These are phyloP conservation scores for Tethya wilhelma DNA, from an alignment of 37 sponge, comb jelly and placozoan genomes.

Conservation along the genomic window DNA sequence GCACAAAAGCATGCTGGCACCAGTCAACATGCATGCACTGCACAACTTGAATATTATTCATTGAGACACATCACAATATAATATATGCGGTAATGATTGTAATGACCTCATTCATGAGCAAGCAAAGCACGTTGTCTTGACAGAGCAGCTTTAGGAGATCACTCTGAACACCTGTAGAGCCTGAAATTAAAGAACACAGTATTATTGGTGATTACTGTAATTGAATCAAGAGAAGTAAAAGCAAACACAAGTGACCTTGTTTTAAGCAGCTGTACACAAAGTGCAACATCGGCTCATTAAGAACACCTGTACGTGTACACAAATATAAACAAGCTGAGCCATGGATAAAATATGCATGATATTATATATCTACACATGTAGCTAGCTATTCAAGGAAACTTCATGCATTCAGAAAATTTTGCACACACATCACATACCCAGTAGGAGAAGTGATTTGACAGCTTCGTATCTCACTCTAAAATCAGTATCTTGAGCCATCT, in stretches of 20 bases:
- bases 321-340: neutral
- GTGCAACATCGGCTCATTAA: neutral
- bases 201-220: neutral
- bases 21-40: too few relatives aligned
- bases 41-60: neutral
- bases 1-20: too few relatives aligned
- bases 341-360: neutral
- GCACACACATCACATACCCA: slow-evolving; percentile 4
- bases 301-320: neutral
- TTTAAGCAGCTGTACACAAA: neutral
- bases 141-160: slow-evolving; percentile 10
- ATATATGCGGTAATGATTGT: neutral
- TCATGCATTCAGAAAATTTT: neutral
- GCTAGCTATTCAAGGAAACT: neutral
- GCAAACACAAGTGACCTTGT: neutral
- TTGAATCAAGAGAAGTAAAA: neutral
- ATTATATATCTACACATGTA: neutral
- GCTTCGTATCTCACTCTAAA: slow-evolving; percentile 29
- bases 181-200: neutral
- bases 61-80: neutral
- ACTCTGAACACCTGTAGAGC: neutral
- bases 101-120: neutral
- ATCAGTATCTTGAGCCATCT: neutral
- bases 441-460: slow-evolving; percentile 19
- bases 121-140: neutral